A percentile compares a stretch with the other conserved stretches of the same genome.
These are phyloP conservation scores for Hirtodrosophila trivittata DNA, from an alignment of 2,888 invertebrate genomes.

Conservation along the genomic window DNA sequence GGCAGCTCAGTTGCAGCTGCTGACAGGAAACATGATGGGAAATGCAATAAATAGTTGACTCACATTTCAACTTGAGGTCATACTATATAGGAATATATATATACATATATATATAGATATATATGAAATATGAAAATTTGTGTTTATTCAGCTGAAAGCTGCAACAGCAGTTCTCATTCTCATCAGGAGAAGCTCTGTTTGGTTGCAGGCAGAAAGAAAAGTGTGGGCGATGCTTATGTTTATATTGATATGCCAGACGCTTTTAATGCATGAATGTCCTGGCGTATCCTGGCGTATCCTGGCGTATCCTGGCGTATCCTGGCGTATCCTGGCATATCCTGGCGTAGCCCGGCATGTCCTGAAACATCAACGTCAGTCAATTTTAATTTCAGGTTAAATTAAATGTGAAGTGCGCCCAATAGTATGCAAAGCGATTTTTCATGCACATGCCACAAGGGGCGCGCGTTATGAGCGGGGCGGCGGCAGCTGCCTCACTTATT, in stretches of 20 bases:
- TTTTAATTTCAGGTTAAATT: constrained; percentile 70
- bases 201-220: no score
- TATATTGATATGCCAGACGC: neutral
- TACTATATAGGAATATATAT: no score
- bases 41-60: no score
- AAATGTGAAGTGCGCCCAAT: constrained; percentile 67
- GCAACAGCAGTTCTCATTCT: no score
- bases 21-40: constrained; percentile 21
- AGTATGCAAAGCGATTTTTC: constrained; percentile 74
- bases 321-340: no score
- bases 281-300: no score
- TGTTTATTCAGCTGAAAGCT: no score
- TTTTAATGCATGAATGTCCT: constrained; percentile 13
- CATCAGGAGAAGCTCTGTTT: no score
- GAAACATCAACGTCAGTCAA: constrained; percentile 73
- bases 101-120: no score
- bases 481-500: constrained; percentile 58
- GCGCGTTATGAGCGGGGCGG: neutral
- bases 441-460: constrained; percentile 54
- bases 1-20: constrained; percentile 17
- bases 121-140: no score
- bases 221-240: neutral
- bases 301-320: no score
- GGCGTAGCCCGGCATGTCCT: constrained; percentile 34
- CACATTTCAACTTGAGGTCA: no score